A percentile compares a stretch with the other conserved stretches of the same genome.
Conservation (phyloP, 2,113 vertebrate species). For the Sylvietta virens region DNA sequence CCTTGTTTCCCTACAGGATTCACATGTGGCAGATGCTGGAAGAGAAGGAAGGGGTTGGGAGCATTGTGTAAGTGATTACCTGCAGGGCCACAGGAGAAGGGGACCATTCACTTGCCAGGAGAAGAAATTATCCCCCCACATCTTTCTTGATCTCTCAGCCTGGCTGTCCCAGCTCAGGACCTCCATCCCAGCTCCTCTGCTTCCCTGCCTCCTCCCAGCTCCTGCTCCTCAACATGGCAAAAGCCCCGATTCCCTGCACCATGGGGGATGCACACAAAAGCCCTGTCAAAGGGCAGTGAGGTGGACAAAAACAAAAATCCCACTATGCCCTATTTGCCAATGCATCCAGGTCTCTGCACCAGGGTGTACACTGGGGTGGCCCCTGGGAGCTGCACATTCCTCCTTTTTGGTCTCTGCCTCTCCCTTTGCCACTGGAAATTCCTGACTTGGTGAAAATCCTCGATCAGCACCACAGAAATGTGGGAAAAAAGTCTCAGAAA, state of each 20-base stretch:
- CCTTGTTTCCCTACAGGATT: not conserved
- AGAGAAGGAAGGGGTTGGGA: not conserved
- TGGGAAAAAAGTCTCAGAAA: not conserved
- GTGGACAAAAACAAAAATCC: not conserved
- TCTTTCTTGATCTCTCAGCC: not conserved
- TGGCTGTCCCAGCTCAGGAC: fast-evolving
- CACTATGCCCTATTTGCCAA: fast-evolving
- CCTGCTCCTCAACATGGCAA: not conserved
- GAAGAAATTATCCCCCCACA: not conserved
- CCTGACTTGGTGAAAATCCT: not conserved
- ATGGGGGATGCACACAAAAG: not conserved
- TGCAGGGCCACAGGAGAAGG: not conserved
- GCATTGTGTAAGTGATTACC: not conserved
- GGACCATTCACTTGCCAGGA: not conserved
- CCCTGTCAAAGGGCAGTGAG: not conserved
- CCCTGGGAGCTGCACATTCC: not conserved
- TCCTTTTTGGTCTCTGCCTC: not conserved
- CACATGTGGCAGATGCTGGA: not conserved
- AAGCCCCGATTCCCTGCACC: not conserved
- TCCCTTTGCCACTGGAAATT: not conserved
- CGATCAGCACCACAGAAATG: not conserved
- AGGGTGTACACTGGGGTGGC: too few relatives aligned
- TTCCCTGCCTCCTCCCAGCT: not conserved
- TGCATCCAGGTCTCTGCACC: not conserved
- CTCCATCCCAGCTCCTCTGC: fast-evolving